Conservation (phyloP, 53 echinoderm and acorn worm genomes). For the Stichopus horrens region DNA sequence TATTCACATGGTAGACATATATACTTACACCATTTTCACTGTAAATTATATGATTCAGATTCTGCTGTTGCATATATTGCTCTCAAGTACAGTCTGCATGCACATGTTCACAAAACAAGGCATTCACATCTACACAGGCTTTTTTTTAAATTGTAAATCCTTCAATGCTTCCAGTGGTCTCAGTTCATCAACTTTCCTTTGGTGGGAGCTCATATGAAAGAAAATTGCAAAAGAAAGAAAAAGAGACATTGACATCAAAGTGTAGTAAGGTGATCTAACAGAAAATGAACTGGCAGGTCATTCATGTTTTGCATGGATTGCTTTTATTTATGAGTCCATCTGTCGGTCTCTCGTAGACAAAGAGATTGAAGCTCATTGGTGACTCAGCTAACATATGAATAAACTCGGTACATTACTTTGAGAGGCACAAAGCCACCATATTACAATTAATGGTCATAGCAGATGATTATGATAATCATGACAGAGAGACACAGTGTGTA, state of each 20-base stretch:
- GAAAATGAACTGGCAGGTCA: not conserved
- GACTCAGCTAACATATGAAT: not conserved
- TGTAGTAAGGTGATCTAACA: not conserved
- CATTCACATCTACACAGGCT: too few relatives aligned
- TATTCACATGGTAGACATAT: too few relatives aligned
- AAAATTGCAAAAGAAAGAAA: not conserved
- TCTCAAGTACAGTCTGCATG: too few relatives aligned
- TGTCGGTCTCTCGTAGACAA: not conserved
- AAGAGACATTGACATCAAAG: not conserved
- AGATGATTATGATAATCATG: not conserved
- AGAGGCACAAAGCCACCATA: not conserved
- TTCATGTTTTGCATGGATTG: not conserved
- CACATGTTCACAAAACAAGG: too few relatives aligned
- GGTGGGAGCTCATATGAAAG: not conserved
- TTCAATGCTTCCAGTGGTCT: too few relatives aligned
- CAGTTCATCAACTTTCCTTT: too few relatives aligned
- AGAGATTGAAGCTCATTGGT: not conserved
- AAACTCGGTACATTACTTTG: not conserved
- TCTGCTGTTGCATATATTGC: too few relatives aligned
- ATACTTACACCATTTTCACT: too few relatives aligned
- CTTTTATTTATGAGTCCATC: not conserved
- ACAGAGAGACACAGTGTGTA: too few relatives aligned
- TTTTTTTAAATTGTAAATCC: too few relatives aligned
- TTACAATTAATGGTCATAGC: not conserved
- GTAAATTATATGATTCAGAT: too few relatives aligned